These are phyloP conservation scores for Phoenicopterus ruber DNA, from an alignment of 2,113 vertebrate species.

Conservation along the genomic window DNA sequence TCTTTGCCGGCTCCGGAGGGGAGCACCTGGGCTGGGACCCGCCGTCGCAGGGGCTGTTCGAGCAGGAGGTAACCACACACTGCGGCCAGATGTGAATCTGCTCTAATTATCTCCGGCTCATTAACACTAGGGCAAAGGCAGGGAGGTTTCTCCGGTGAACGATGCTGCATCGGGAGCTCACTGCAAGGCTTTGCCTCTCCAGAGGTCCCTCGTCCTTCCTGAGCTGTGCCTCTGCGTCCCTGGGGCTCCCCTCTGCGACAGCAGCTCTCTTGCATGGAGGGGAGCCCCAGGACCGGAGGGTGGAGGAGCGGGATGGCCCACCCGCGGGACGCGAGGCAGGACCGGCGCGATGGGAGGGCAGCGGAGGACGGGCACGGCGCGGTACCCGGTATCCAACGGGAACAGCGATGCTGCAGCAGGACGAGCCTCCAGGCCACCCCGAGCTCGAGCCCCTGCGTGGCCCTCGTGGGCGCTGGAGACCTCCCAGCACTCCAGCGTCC, in stretches of 20 bases:
- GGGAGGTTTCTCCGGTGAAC: background rate
- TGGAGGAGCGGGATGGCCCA: background rate
- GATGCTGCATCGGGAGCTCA: background rate
- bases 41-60: background rate
- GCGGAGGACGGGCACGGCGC: background rate
- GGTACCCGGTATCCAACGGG: background rate
- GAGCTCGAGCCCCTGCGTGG: background rate
- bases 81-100: background rate
- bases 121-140: background rate
- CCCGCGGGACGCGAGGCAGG: rapidly evolving
- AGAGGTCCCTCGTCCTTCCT: background rate
- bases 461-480: background rate
- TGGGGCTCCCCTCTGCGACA: background rate
- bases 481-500: background rate
- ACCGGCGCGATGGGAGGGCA: rapidly evolving
- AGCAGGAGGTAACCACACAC: background rate
- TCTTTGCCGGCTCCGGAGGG: background rate
- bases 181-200: background rate
- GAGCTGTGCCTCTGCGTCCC: background rate
- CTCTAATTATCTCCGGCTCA: background rate
- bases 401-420: background rate
- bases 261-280: background rate
- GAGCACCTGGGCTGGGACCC: background rate
- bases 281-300: background rate
- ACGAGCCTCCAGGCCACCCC: background rate